Evolutionary conservation across 2,113 vertebrate genomes (phyloP), one percentile per base, ranked within the genome.

Genomic region (Natator depressus): DNA sequence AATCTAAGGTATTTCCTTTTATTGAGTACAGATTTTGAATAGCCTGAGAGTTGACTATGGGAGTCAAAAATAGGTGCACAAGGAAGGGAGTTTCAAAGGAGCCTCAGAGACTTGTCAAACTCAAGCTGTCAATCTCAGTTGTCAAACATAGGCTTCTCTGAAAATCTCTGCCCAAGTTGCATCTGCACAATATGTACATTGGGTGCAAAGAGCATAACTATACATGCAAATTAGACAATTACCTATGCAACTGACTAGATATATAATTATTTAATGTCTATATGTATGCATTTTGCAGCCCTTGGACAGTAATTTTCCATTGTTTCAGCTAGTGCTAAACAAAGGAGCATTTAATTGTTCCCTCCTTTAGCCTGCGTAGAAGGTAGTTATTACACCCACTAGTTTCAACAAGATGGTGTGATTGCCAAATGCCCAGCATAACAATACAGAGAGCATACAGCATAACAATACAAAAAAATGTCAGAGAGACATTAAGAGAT

Each of bases 241-340:
- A 54, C 20, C 8, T n/a, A 84, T 84, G n/a, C 86, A 84, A 20
- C 6, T 84, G 12, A 50, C 29, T 35, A 11, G 1, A 10, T 4
- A 46, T 10, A 19, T 8, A 57, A 5, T 53, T 80, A 46, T 47
- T 83, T 92, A 79, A 14, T 65, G 87, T 72, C 78, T 62, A 53
- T 0, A 0, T 25, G 3, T 92, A 86, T 1, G 12, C 1, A 51
- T 29, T 51, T 72, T 72, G n/a, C 65, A 72, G 4, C 59, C 17
- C n/a, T 38, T n/a, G n/a, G n/a, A n/a, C 16, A 9, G 19, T 11
- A 72, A 72, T 38, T n/a, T 16, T 38, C 65, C 17, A 69, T 38
- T 69, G 17, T 69, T 69, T 69, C 62, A 69, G 35, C 35, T n/a
- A 31, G 27, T 31, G 57, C 57, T 31, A 59, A 59, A 59, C 57